Evolutionary conservation across 2,888 invertebrate genomes (phyloP), one percentile per base, ranked within the genome.

Genomic region (Drosophila birchii): DNA sequence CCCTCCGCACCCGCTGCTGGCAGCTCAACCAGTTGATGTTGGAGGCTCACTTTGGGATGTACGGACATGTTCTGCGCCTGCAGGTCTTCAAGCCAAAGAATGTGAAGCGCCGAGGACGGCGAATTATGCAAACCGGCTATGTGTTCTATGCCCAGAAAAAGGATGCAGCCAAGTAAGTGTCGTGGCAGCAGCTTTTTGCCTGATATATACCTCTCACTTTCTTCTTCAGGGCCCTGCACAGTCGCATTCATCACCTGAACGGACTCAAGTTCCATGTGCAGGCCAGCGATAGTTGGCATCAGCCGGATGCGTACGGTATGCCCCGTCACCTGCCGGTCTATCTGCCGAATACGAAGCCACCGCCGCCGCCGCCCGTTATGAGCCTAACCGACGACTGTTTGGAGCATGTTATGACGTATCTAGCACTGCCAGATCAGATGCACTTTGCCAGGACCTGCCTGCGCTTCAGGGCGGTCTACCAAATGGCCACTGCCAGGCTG

Each of bases 361-460:
- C 44, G 4, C 29, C 45, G 14, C 38, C 38, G 11, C 29, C 80
- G 1, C 14, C 59, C 2, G 77, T 89, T 6, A 53, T 80, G 34
- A 58, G 11, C 0, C 36, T 90, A 0, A 83, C 81, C 32, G 90
- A 90, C 54, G 54, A 86, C 60, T 90, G 90, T 20, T 26, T 89
- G 34, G 76, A 78, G 54, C n/a, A 66, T 2, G 73, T 89, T 4
- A 20, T 83, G 6, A 7, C 55, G 0, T 9, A 44, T 14, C 56
- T 90, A 9, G 0, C 34, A 0, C 5, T 76, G 6, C 0, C 5
- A 1, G 90, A 90, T 57, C 85, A 90, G 45, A 53, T 90, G 2
- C 76, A 67, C 18, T 86, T 87, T 38, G 78, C 87, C 1, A 78
- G 87, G 8, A 57, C 60, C 0, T 88, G 89, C 45, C 20, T n/a